A percentile compares a stretch with the other conserved stretches of the same genome.
These are phyloP conservation scores for Antennarius maculatus DNA, from an alignment of 2,797 vertebrate species.

Conservation along the genomic window DNA sequence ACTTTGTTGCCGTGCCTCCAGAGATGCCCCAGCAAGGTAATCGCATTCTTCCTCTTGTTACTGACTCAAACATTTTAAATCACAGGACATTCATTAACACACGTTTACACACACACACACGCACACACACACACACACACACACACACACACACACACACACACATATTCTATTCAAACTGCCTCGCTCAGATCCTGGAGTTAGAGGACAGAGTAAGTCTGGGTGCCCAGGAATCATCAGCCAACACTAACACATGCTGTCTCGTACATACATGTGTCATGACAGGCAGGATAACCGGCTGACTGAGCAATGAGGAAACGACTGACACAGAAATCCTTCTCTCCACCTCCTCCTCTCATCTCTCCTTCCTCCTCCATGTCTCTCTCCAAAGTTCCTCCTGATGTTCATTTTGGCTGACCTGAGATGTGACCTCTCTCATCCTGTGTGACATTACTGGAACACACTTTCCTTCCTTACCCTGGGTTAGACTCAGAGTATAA, in stretches of 20 bases:
- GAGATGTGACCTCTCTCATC: slow-evolving; percentile 56
- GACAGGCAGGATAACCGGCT: slow-evolving; percentile 71
- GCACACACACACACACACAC: not conserved
- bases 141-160: slow-evolving; percentile 23
- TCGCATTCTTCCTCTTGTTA: slow-evolving; percentile 80
- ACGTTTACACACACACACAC: not conserved
- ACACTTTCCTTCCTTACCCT: not conserved
- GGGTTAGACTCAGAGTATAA: not conserved
- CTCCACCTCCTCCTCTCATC: slow-evolving; percentile 26
- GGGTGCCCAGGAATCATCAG: slow-evolving; percentile 48
- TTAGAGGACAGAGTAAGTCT: slow-evolving; percentile 50
- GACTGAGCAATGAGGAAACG: slow-evolving; percentile 75
- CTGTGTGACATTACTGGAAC: slow-evolving; percentile 39
- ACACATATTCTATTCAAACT: too few relatives aligned
- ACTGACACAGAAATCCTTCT: slow-evolving; percentile 71
- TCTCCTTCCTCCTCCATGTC: slow-evolving; percentile 11
- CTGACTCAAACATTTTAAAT: slow-evolving; percentile 45
- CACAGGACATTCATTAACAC: slow-evolving; percentile 8
- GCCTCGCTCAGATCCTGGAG: slow-evolving; percentile 15
- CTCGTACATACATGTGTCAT: slow-evolving; percentile 63
- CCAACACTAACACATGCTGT: slow-evolving; percentile 27
- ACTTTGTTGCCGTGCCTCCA: slow-evolving; percentile 64
- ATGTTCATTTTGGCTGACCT: slow-evolving; percentile 69
- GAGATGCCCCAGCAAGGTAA: slow-evolving; percentile 77
- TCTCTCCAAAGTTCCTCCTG: slow-evolving; percentile 33